Evolutionary conservation across 2,888 invertebrate genomes (phyloP).

Genomic region (Orgyia antiqua): DNA sequence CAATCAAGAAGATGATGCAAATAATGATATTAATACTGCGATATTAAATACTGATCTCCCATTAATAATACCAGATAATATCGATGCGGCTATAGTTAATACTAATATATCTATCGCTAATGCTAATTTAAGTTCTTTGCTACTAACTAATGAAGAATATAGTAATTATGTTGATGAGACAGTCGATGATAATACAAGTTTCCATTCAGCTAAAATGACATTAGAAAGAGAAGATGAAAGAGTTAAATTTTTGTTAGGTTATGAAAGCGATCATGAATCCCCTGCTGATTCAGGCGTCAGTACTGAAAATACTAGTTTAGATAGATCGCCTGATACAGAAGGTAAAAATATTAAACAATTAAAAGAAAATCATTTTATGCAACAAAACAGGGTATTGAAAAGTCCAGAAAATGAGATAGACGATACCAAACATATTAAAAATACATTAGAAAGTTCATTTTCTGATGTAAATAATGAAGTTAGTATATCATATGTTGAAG

Average conservation of each 20-base stretch:
- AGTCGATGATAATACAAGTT: conserved; percentile 46
- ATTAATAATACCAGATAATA: conserved; percentile 61
- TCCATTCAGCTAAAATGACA: conserved; percentile 55
- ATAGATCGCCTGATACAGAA: conserved; percentile 80
- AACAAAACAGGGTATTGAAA: conserved; percentile 65
- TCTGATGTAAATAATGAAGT: conserved; percentile 44
- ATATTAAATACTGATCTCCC: conserved; percentile 52
- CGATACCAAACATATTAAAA: conserved; percentile 30
- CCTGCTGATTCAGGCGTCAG: conserved; percentile 83
- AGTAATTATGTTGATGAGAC: conserved; percentile 46
- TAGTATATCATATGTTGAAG: conserved; percentile 59
- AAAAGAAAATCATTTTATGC: conserved; percentile 55
- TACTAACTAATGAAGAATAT: conserved; percentile 72
- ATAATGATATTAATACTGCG: conserved; percentile 35
- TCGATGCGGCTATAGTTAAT: conserved; percentile 59
- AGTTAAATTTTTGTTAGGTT: conserved; percentile 69
- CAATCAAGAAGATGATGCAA: conserved; percentile 54
- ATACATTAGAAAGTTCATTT: conserved; percentile 55
- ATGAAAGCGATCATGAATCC: conserved; percentile 70
- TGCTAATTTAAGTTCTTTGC: conserved; percentile 78
- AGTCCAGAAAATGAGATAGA: conserved; percentile 37
- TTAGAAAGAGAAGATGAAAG: conserved; percentile 49
- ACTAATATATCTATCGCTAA: conserved; percentile 81
- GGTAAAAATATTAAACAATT: conserved; percentile 49
- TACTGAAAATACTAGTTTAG: conserved; percentile 84